Evolutionary conservation across 2,888 invertebrate genomes (phyloP), one percentile per base, ranked within the genome.

Genomic region (Smittia aterrima): DNA sequence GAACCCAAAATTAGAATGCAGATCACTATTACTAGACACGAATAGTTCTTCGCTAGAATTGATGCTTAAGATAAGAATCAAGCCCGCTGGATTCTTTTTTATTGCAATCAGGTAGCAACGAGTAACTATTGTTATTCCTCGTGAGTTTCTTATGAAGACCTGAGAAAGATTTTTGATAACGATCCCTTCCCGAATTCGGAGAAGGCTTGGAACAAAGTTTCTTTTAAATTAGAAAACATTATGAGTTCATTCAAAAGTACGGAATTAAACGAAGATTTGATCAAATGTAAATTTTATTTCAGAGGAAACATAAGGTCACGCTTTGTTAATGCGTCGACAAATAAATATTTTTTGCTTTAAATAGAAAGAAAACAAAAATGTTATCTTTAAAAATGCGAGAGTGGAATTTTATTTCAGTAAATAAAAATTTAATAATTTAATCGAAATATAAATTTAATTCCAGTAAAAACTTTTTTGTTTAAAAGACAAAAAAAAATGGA

Each of bases 81-180:
- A 3, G 47, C 4, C 3, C 13, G 4, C 22, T 72, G 58, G 13
- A 58, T 54, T 62, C 53, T 3, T n/a, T 72, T 72, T 72, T 72
- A 72, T 72, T 72, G 24, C 70, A 27, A 22, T 72, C 72, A 72
- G 72, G 72, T 72, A 72, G 72, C 72, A 58, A 18, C 22, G 22
- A 58, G 22, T 18, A 22, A 18, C 62, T 72, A 58, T 72, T 72
- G 58, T 72, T 54, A 72, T 72, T 18, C 22, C 18, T 18, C 58
- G 58, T 72, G 62, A 38, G 40, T 62, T 25, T 27, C 58, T 22
- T 58, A 58, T 58, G 24, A 4, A n/a, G 11, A 22, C 18, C 20
- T 6, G 24, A 24, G 24, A 3, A 22, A 7, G 22, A 18, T 24
- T 18, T 47, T 13, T 58, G 58, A 58, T 58, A 58, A 58, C 58